Evolutionary conservation across 92 coral and sea anemone species (phyloP).

Genomic region (Epizoanthus ramosus): DNA sequence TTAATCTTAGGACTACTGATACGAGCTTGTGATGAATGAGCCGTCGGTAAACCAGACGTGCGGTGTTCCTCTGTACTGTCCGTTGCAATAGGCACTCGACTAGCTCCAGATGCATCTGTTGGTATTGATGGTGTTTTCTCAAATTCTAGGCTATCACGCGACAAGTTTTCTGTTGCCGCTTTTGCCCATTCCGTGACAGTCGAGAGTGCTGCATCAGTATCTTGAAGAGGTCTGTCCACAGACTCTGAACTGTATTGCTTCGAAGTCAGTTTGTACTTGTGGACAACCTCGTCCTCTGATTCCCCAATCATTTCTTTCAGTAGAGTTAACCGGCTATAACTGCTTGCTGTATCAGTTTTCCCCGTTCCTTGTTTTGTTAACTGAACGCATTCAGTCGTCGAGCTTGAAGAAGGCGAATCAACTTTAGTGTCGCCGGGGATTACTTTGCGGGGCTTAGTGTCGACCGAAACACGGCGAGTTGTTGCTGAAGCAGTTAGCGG

Average conservation of each 20-base stretch:
- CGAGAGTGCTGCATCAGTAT: not conserved
- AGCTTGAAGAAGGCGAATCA: not conserved
- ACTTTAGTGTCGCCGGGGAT: not conserved
- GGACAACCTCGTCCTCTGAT: not conserved
- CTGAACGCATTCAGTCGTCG: not conserved
- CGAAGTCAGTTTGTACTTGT: no score
- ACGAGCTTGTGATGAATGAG: not conserved
- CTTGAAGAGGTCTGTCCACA: not conserved
- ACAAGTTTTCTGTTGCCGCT: not conserved
- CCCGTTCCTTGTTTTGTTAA: not conserved
- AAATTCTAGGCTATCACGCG: not conserved
- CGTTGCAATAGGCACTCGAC: not conserved
- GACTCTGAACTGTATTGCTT: no score
- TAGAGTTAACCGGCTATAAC: not conserved
- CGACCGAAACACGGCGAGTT: not conserved
- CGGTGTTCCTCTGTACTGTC: not conserved
- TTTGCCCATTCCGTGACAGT: not conserved
- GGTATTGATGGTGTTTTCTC: not conserved
- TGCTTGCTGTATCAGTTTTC: not conserved
- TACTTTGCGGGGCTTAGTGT: not conserved
- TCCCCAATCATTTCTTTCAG: not conserved
- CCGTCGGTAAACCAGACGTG: not conserved
- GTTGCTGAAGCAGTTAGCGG: slow-evolving; percentile 18
- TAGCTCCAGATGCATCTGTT: not conserved
- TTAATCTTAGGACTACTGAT: not conserved